Base-by-base conservation (phyloP, 2,113 vertebrate genomes). In the Ophthalmolycus amberensis region DNA sequence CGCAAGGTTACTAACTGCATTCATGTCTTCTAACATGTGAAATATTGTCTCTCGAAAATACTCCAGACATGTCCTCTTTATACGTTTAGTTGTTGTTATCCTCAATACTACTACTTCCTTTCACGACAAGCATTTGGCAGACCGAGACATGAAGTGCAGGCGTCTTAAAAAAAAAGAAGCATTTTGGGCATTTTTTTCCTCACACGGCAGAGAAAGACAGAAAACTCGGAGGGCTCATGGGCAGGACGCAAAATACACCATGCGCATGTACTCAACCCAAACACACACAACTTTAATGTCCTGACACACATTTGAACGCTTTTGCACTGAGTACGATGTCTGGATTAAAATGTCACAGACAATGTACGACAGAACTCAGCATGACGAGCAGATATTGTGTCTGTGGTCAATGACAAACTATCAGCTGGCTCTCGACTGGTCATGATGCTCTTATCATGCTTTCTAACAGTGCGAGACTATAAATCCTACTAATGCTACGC, bases 1-100 rank as follows among this genome's bases (percentile, higher is more conserved):
- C 44, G 42, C 67, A 82, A 60, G 14, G 29, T 58, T 66, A 58
- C 15, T 56, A 73, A 74, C 18, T 27, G 22, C 25, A 46, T 77
- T 75, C 54, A 32, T 32, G 29, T 32, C 3, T 32, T 48, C 50
- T 5, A 27, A 37, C 27, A 66, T 69, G 32, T 71, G 15, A 65
- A 65, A 64, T 44, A 70, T 32, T 48, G 20, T 73, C 58, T 25
- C 44, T 4, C 4, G 38, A 67, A 14, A 78, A 29, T 25, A 1
- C 50, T 73, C 20, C 11, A 58, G 20, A 38, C 71, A 32, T 18
- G 64, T 48, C 6, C 20, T 25, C 52, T 27, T 46, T 58, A 50
- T 52, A 67, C 42, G 25, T 54, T 59, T 2, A 16, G 7, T 75
- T 46, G 44, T 42, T 48, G 46, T 83, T 75, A 32, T 82, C 48